phyloP scores from a whole-genome alignment of 2,113 vertebrate species.

The Picathartes gymnocephalus region DNA sequence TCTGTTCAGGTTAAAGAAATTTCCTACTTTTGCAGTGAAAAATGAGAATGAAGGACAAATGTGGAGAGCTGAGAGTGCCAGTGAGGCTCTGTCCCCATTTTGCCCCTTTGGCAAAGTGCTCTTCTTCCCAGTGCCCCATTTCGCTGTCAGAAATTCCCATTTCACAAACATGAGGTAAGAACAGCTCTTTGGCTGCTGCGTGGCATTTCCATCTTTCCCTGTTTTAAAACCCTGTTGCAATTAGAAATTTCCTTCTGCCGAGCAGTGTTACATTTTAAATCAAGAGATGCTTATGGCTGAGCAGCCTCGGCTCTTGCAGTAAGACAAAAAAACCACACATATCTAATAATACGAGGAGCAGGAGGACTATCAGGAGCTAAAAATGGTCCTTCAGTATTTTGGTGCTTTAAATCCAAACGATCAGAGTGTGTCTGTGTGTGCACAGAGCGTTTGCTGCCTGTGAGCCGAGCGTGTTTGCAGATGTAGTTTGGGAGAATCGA shows the following conservation, averaged over 20 bases:
- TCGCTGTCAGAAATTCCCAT: background rate
- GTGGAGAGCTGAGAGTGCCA: background rate
- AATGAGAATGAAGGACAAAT: background rate
- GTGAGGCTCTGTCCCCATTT: fast-evolving
- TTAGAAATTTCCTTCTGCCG: background rate
- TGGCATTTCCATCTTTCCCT: background rate
- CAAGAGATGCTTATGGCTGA: background rate
- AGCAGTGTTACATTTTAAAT: background rate
- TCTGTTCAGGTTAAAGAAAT: background rate
- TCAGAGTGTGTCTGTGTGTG: background rate
- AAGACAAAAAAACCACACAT: background rate
- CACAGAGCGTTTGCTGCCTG: background rate
- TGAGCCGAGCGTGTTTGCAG: constrained; percentile 13
- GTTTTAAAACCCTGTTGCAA: background rate
- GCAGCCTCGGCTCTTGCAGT: background rate
- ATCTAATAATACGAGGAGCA: background rate
- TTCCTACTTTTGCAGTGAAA: background rate
- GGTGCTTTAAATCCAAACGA: background rate
- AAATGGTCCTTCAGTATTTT: background rate
- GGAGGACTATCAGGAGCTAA: constrained; percentile 10
- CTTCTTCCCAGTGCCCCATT: background rate
- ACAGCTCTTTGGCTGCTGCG: background rate
- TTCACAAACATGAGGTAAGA: background rate
- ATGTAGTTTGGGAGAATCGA: constrained; percentile 25
- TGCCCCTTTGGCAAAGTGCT: background rate